These are phyloP conservation scores for Atopsyche davidsoni DNA, from an alignment of 1,140 invertebrate species.

Conservation along the genomic window DNA sequence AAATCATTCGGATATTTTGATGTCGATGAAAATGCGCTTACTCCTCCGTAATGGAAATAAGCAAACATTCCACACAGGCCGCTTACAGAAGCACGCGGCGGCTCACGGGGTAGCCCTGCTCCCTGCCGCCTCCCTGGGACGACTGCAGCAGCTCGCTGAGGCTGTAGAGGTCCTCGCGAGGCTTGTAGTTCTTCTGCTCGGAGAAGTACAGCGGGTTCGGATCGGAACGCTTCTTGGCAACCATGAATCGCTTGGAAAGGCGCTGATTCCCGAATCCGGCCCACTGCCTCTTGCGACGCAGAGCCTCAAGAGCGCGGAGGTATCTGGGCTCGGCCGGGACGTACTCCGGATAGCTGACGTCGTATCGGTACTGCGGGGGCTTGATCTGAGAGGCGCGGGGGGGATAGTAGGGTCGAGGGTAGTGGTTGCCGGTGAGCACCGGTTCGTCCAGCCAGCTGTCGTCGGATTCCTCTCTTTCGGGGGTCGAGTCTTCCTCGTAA, in stretches of 20 bases:
- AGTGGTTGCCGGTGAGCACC: constrained; percentile 37
- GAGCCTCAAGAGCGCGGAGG: constrained; percentile 39
- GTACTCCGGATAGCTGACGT: constrained; percentile 39
- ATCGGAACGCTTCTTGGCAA: constrained; percentile 45
- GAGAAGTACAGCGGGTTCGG: constrained; percentile 32
- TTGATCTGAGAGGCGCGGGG: constrained; percentile 9
- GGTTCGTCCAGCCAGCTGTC: constrained; percentile 45
- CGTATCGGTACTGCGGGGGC: constrained; percentile 24
- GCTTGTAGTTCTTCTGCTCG: constrained; percentile 37
- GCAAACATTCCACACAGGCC: neutral
- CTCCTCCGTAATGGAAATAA: too few relatives aligned
- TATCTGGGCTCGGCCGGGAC: constrained; percentile 29
- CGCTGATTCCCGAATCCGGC: constrained; percentile 36
- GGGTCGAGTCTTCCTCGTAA: constrained; percentile 39
- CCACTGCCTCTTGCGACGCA: constrained; percentile 45
- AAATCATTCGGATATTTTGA: neutral
- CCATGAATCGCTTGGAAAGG: constrained; percentile 44
- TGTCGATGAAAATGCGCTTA: neutral
- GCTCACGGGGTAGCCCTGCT: constrained; percentile 44
- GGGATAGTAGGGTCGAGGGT: constrained; percentile 24
- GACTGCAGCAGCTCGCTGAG: constrained; percentile 45
- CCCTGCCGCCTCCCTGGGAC: constrained; percentile 39
- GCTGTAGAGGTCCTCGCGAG: constrained; percentile 46
- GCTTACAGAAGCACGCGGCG: constrained; percentile 47
- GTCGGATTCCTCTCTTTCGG: constrained; percentile 38